phyloP scores from a whole-genome alignment of 2,888 invertebrate species.

The Stenodema calcarata region DNA sequence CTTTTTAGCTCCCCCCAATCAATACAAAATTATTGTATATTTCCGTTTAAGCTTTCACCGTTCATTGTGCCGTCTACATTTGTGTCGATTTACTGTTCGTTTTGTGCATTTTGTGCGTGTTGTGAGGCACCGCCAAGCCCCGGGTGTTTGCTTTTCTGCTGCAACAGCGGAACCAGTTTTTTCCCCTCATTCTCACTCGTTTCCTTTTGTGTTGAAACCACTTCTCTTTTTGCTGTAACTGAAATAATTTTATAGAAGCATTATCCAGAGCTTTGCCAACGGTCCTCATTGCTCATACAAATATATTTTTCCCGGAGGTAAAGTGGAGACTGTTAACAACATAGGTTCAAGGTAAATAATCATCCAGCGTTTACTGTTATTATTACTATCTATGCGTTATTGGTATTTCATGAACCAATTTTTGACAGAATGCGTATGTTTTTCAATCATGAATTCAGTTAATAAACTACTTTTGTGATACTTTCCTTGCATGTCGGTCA shows the following conservation, averaged over 20 bases:
- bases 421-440: too few relatives aligned
- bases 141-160: background rate
- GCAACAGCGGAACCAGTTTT: background rate
- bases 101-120: background rate
- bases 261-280: background rate
- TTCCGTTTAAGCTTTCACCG: background rate
- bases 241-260: background rate
- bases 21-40: conserved; percentile 19
- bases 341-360: conserved; percentile 57
- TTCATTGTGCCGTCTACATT: background rate
- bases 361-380: background rate
- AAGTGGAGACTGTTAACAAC: conserved; percentile 56
- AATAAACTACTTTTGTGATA: too few relatives aligned
- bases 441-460: too few relatives aligned
- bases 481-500: background rate
- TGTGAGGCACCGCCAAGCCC: background rate
- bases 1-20: conserved; percentile 5
- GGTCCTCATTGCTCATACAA: background rate
- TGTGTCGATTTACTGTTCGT: background rate
- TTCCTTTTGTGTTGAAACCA: background rate
- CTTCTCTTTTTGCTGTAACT: background rate
- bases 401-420: background rate
- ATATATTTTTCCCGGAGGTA: conserved; percentile 25
- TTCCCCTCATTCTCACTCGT: background rate
- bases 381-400: background rate